These are phyloP conservation scores for Cryptus viduatorius DNA, from an alignment of 2,888 invertebrate species.

Conservation along the genomic window DNA sequence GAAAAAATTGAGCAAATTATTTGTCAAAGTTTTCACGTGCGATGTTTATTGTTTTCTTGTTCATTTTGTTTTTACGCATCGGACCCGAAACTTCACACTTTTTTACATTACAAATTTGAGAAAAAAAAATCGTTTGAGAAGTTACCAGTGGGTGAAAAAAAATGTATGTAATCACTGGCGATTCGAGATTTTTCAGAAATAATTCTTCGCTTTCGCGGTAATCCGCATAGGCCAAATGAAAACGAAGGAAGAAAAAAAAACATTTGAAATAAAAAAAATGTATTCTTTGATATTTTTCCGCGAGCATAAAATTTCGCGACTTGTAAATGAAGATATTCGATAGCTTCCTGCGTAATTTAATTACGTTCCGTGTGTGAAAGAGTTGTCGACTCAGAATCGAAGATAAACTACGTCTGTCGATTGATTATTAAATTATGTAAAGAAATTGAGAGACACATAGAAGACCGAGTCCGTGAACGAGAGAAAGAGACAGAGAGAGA, in stretches of 20 bases:
- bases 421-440: constrained; percentile 37
- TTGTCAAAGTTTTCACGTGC: background rate
- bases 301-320: constrained; percentile 59
- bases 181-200: background rate
- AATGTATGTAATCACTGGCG: background rate
- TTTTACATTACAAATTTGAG: background rate
- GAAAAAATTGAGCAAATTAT: background rate
- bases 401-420: constrained; percentile 48
- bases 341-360: constrained; percentile 53
- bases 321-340: constrained; percentile 45
- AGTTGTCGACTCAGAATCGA: constrained; percentile 39
- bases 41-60: background rate
- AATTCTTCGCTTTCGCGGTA: background rate
- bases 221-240: background rate
- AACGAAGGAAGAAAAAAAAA: background rate
- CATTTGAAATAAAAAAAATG: no score
- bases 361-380: background rate
- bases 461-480: constrained; percentile 8
- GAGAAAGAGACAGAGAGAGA: constrained; percentile 33
- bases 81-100: background rate
- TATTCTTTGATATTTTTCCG: constrained; percentile 23
- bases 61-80: background rate
- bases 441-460: constrained; percentile 42
- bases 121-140: background rate
- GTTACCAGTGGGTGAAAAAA: background rate